phyloP scores from a whole-genome alignment of 2,113 vertebrate genomes.

The Pachypanchax playfairii region DNA sequence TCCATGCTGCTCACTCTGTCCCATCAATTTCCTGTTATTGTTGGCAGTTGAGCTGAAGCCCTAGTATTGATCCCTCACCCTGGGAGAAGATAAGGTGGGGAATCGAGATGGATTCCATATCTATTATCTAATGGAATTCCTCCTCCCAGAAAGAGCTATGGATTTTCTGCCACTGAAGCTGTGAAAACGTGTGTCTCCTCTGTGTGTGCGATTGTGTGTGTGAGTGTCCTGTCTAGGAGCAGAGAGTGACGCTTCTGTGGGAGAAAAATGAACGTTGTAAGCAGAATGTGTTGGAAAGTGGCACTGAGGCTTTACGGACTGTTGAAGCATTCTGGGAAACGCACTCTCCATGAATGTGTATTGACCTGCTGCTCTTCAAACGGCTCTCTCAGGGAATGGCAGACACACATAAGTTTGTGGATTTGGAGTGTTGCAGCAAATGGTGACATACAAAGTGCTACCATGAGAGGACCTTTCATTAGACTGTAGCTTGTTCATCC shows the following conservation, averaged over 20 bases:
- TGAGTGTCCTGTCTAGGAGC: slow-evolving; percentile 55
- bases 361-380: slow-evolving; percentile 75
- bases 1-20: slow-evolving; percentile 62
- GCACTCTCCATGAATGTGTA: slow-evolving; percentile 76
- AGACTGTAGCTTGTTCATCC: slow-evolving; percentile 12
- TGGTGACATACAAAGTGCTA: slow-evolving; percentile 31
- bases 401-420: slow-evolving; percentile 47
- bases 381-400: slow-evolving; percentile 59
- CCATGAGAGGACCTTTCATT: slow-evolving; percentile 27
- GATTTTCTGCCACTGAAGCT: slow-evolving; percentile 86
- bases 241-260: slow-evolving; percentile 69
- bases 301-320: slow-evolving; percentile 61
- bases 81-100: slow-evolving; percentile 83
- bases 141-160: slow-evolving; percentile 83
- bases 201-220: slow-evolving; percentile 17
- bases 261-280: slow-evolving; percentile 80
- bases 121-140: slow-evolving; percentile 89
- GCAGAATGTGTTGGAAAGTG: slow-evolving; percentile 72
- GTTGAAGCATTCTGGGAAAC: slow-evolving; percentile 71
- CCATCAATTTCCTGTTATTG: slow-evolving; percentile 86
- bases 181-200: slow-evolving; percentile 69
- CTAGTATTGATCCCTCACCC: slow-evolving; percentile 82
- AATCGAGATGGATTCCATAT: slow-evolving; percentile 88
- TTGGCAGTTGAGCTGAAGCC: slow-evolving; percentile 82
- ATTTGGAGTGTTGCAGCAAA: slow-evolving; percentile 56